These are phyloP conservation scores for Schizaphis graminum DNA, from an alignment of 2,888 invertebrate genomes.

Conservation along the genomic window DNA sequence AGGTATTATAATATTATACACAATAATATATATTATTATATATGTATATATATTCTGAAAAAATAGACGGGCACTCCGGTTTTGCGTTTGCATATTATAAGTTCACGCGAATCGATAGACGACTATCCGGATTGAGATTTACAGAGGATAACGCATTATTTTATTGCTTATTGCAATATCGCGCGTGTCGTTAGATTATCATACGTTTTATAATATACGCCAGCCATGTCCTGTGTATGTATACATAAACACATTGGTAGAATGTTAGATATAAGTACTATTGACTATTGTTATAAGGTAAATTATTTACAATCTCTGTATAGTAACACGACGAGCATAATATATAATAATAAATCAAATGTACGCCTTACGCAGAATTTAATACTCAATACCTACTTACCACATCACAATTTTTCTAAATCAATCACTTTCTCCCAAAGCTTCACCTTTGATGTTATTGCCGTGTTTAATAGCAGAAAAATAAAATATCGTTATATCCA, in stretches of 20 bases:
- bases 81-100: constrained; percentile 10
- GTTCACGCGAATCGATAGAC: constrained; percentile 30
- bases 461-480: not conserved
- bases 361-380: not conserved
- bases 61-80: not conserved
- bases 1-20: not conserved
- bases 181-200: not conserved
- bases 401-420: not conserved
- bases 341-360: not conserved
- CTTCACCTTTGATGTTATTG: not conserved
- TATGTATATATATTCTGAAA: not conserved
- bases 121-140: constrained; percentile 27
- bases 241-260: not conserved
- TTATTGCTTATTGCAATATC: constrained; percentile 30
- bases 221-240: not conserved
- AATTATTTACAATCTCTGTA: not conserved
- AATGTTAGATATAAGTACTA: not conserved
- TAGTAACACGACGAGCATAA: not conserved
- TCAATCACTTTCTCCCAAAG: not conserved
- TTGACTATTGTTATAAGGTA: not conserved
- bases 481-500: not conserved
- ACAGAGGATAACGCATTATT: constrained; percentile 23
- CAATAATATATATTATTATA: not conserved
- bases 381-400: not conserved
- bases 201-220: not conserved